These are phyloP conservation scores for Leucania comma DNA, from an alignment of 2,888 invertebrate species.

Conservation along the genomic window DNA sequence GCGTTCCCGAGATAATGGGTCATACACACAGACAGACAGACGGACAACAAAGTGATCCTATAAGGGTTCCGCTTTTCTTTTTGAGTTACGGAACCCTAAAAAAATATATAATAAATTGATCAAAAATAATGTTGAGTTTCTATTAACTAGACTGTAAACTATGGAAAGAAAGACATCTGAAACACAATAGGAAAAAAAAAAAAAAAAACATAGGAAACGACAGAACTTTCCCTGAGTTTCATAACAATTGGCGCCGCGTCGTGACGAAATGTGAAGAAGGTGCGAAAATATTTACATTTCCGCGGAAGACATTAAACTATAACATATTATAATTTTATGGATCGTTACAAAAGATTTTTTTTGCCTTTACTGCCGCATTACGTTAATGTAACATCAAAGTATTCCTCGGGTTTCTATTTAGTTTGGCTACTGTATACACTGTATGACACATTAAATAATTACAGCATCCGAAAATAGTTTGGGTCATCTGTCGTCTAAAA, in stretches of 20 bases:
- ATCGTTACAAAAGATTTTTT: neutral
- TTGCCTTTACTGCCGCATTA: neutral
- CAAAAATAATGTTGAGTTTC: neutral
- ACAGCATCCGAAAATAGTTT: constrained; percentile 27
- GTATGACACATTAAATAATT: constrained; percentile 18
- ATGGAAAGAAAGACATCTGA: constrained; percentile 25
- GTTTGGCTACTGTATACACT: neutral
- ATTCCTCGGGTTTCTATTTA: constrained; percentile 22
- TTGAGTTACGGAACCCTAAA: too few species aligned
- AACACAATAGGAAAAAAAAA: too few species aligned
- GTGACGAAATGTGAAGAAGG: constrained; percentile 8
- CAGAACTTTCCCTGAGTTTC: constrained; percentile 34
- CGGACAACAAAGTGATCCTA: too few species aligned
- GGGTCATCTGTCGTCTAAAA: neutral
- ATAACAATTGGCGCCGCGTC: constrained; percentile 7
- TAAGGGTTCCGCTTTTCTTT: too few species aligned
- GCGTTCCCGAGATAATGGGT: too few species aligned
- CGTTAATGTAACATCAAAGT: constrained; percentile 30
- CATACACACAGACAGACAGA: too few species aligned
- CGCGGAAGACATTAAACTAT: constrained; percentile 19
- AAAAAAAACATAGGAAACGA: constrained; percentile 33
- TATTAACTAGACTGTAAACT: neutral
- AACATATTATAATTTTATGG: constrained; percentile 1
- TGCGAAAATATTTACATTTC: constrained; percentile 17
- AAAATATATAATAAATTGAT: too few species aligned